A percentile compares a stretch with the other conserved stretches of the same genome.
Evolutionary conservation across 2,888 invertebrate genomes (phyloP).

Genomic region (Dasypogon diadema): DNA sequence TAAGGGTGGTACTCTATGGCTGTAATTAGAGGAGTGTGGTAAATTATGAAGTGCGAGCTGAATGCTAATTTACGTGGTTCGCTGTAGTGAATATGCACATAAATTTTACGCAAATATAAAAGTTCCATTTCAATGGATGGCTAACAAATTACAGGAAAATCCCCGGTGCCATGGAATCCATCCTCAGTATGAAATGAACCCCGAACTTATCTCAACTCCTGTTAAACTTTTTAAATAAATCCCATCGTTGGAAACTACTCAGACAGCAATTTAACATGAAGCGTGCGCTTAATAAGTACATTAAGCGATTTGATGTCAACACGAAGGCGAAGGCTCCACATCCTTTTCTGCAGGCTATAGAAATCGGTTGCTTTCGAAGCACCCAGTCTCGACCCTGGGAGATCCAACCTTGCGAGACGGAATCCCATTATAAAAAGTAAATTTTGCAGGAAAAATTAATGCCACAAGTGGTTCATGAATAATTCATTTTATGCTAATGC

Average conservation of each 20-base stretch:
- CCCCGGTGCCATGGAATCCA: no score
- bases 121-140: no score
- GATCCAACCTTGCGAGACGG: slow-evolving; percentile 25
- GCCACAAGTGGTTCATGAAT: slow-evolving; percentile 57
- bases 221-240: slow-evolving; percentile 40
- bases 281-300: slow-evolving; percentile 40
- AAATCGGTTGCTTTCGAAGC: no score
- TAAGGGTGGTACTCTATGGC: no score
- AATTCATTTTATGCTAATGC: slow-evolving; percentile 57
- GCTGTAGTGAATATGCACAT: no score
- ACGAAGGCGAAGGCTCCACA: neutral
- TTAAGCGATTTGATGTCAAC: slow-evolving; percentile 34
- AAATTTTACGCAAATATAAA: no score
- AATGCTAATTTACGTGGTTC: no score
- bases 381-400: slow-evolving; percentile 3
- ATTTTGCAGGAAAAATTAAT: slow-evolving; percentile 57
- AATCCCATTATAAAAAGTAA: slow-evolving; percentile 54
- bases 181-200: no score
- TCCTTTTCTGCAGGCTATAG: neutral
- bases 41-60: no score
- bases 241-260: slow-evolving; percentile 40
- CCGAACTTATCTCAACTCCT: no score
- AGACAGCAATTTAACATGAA: slow-evolving; percentile 17
- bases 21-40: neutral
- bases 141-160: no score